phyloP scores from a whole-genome alignment of 2,888 invertebrate species.

The Acrocyrtus sp. region DNA sequence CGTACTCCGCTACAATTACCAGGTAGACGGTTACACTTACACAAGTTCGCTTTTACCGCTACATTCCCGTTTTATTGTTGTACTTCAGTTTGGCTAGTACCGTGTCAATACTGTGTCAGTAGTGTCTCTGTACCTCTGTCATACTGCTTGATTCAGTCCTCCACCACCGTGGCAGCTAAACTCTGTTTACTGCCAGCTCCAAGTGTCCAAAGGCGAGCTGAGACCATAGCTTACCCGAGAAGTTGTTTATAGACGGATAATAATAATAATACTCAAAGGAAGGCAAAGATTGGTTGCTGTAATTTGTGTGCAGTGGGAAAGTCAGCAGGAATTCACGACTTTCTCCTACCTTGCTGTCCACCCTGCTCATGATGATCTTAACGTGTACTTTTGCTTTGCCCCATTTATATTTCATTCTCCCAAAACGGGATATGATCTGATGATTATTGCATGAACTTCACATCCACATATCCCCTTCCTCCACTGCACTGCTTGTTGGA shows the following conservation, averaged over 20 bases:
- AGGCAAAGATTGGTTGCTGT: slow-evolving; percentile 18
- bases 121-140: slow-evolving; percentile 31
- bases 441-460: slow-evolving; percentile 47
- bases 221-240: too few species aligned
- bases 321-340: background rate
- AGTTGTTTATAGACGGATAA: too few species aligned
- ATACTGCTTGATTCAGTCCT: slow-evolving; percentile 5
- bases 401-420: slow-evolving; percentile 44
- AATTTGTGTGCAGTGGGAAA: slow-evolving; percentile 1
- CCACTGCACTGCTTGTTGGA: too few species aligned
- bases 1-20: background rate
- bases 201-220: too few species aligned
- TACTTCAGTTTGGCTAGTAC: too few species aligned
- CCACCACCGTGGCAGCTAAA: too few species aligned
- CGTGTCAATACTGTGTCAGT: slow-evolving; percentile 46
- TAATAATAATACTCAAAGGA: background rate
- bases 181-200: too few species aligned
- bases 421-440: slow-evolving; percentile 51
- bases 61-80: background rate
- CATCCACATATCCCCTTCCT: slow-evolving; percentile 13
- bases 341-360: slow-evolving; percentile 1
- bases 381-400: slow-evolving; percentile 23
- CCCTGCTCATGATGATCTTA: slow-evolving; percentile 33
- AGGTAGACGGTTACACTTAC: background rate
- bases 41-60: background rate